Evolutionary conservation across 2,113 vertebrate genomes (phyloP).

Genomic region (Brienomyrus brachyistius): DNA sequence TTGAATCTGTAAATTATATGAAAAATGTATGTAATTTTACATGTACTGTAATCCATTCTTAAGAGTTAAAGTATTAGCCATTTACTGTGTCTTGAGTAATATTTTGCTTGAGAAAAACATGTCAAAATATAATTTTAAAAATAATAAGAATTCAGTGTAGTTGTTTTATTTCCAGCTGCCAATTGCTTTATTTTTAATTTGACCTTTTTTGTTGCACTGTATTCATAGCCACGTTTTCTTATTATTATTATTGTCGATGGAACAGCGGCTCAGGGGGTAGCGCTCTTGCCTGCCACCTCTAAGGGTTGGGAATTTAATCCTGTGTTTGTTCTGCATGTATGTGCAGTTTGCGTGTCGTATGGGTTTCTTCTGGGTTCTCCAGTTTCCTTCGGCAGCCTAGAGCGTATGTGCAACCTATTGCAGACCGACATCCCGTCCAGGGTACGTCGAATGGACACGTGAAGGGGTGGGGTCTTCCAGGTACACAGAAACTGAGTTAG

Average conservation of each 20-base stretch:
- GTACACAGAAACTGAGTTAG: background rate
- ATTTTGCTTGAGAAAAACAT: slow-evolving; percentile 5
- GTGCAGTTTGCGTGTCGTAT: background rate
- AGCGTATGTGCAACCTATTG: background rate
- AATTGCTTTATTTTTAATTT: background rate
- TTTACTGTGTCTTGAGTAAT: background rate
- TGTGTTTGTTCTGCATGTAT: background rate
- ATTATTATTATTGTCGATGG: background rate
- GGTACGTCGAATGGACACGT: background rate
- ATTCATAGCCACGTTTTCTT: background rate
- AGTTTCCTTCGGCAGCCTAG: background rate
- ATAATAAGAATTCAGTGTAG: background rate
- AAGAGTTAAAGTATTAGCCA: background rate
- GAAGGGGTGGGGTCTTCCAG: background rate
- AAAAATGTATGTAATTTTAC: slow-evolving; percentile 16
- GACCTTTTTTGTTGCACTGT: background rate
- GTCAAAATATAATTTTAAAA: background rate
- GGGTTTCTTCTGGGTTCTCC: background rate
- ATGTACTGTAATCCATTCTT: slow-evolving; percentile 7
- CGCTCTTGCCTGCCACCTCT: background rate
- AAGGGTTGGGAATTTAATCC: background rate
- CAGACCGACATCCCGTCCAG: background rate
- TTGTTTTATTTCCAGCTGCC: background rate
- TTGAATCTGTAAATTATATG: slow-evolving; percentile 12
- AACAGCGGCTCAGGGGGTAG: background rate